A percentile compares a stretch with the other conserved stretches of the same genome.
Evolutionary conservation across 2,888 invertebrate genomes (phyloP).

Genomic region (Alloscopus bannaensis): DNA sequence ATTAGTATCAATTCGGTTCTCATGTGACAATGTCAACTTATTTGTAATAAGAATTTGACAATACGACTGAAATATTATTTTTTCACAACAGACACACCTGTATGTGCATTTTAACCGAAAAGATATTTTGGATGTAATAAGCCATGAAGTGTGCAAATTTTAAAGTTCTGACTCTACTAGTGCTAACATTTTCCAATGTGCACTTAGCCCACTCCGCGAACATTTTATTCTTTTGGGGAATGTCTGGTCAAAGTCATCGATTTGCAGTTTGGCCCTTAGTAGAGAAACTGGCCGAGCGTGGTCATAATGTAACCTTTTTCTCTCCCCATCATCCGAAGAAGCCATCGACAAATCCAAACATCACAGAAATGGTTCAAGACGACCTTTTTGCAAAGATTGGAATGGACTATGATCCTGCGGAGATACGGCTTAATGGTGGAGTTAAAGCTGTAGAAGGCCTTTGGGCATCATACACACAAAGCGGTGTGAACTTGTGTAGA

Average conservation of each 20-base stretch:
- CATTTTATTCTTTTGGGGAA: conserved; percentile 67
- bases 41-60: too few species aligned
- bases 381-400: conserved; percentile 28
- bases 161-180: not conserved
- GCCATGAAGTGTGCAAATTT: not conserved
- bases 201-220: conserved; percentile 21
- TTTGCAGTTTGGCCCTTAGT: conserved; percentile 67
- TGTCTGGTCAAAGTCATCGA: conserved; percentile 62
- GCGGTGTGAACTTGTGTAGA: conserved; percentile 39
- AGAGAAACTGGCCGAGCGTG: conserved; percentile 44
- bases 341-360: conserved; percentile 23
- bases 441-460: conserved; percentile 27
- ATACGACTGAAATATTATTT: too few species aligned
- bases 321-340: conserved; percentile 56
- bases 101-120: conserved; percentile 1
- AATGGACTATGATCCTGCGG: conserved; percentile 46
- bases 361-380: conserved; percentile 48
- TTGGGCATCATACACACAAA: conserved; percentile 47
- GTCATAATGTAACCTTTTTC: conserved; percentile 64
- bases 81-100: not conserved
- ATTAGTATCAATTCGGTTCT: too few species aligned
- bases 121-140: too few species aligned
- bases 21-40: too few species aligned
- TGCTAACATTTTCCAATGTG: not conserved
- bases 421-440: conserved; percentile 38